Base-by-base conservation (phyloP, 2,888 invertebrate species). In the Cephus spinipes region DNA sequence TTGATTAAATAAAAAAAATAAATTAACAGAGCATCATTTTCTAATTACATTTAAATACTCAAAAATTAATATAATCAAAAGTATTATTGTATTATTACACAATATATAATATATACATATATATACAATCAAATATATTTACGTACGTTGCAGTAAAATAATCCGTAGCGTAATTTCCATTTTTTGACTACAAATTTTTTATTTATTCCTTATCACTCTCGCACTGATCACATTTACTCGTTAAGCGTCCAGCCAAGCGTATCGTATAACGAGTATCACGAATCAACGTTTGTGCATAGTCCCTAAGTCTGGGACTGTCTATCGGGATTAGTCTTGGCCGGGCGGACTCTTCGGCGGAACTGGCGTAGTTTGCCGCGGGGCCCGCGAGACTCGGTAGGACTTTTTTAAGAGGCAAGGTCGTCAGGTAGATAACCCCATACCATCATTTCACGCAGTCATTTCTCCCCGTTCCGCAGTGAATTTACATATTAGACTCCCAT, bases 391-490 rank as follows among this genome's bases (percentile, higher is more conserved):
- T 79, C 83, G 82, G 83, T 81, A 81, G 79, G 85, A 86, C 74
- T 82, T 87, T 85, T 83, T 84, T 85, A 82, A 87, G 85, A 83
- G 85, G 83, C 87, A 87, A 88, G 88, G 88, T 87, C 87, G 85
- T 80, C 84, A 84, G 87, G 87, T 87, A 85, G 85, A 87, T 87
- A 88, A 88, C 87, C 88, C 85, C 85, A 79, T 71, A 81, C 80
- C 86, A 81, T 83, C 84, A 81, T 85, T 84, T 85, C 80, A 81
- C 81, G 77, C 84, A 76, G 76, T 74, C 77, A 74, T 81, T 80
- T 79, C 79, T 76, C 75, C 31, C 68, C 69, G 36, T 79, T 68
- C 71, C 71, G 35, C 71, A n/a, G 73, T 35, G 34, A 74, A 74
- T 80, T 78, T 71, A 68, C 78, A 80, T 74, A 73, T 79, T 35